Base-by-base conservation (phyloP, 1,140 invertebrate genomes). In the Solenopsis invicta region DNA sequence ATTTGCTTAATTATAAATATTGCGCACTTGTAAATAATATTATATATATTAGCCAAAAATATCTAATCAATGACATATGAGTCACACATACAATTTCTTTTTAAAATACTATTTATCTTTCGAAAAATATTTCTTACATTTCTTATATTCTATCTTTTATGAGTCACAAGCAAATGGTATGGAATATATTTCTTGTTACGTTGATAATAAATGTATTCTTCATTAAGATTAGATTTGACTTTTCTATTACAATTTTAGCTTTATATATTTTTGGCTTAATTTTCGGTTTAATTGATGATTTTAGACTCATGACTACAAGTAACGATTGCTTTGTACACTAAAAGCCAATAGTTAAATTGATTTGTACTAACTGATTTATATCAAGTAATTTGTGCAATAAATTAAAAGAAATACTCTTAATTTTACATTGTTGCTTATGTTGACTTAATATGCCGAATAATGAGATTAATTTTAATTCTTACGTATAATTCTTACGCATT, bases 1-100 rank as follows among this genome's bases (percentile, higher is more conserved):
- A n/a, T n/a, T n/a, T n/a, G n/a, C n/a, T n/a, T n/a, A n/a, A n/a
- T n/a, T n/a, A n/a, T n/a, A n/a, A n/a, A n/a, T n/a, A n/a, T n/a
- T n/a, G n/a, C n/a, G n/a, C 93, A 94, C 94, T 94, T 93, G 86
- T 86, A 89, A 52, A 81, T 89, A 77, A 76, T 81, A 56, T 75
- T 77, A 52, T 29, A 16, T 66, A n/a, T 21, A 21, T 61, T 84
- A 69, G 66, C 66, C 66, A 69, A 69, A 69, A 69, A 69, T 69
- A 50, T 12, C 50, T 16, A 48, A 69, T 69, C 12, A 69, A 69
- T n/a, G 12, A 69, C 12, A 41, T 10, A n/a, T 87, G 54, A 88
- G 13, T 6, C 13, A 29, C 29, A n/a, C 29, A 29, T 29, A 29
- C 29, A 50, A 50, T 50, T 67, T 45, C 1, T 8, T 69, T 69